Evolutionary conservation across 2,888 invertebrate species (phyloP).

Genomic region (Scaptodrosophila latifasciaeformis): DNA sequence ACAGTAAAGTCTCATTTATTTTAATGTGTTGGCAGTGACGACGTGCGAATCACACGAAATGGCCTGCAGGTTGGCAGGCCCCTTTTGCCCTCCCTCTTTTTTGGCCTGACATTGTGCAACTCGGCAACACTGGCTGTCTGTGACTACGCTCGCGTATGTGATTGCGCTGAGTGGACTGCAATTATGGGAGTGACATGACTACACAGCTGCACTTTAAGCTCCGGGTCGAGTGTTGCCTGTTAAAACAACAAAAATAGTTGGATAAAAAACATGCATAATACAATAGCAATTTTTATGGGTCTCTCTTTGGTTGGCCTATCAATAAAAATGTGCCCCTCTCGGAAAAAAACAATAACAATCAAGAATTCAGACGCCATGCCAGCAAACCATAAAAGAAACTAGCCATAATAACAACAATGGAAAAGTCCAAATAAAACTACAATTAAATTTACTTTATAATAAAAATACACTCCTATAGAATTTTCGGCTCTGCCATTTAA

Average conservation of each 20-base stretch:
- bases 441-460: not conserved
- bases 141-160: constrained; percentile 6
- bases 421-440: constrained; percentile 1
- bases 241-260: no score
- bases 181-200: constrained; percentile 59
- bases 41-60: constrained; percentile 61
- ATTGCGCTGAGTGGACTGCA: constrained; percentile 28
- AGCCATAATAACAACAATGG: not conserved
- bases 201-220: constrained; percentile 45
- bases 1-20: constrained; percentile 64
- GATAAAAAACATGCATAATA: no score
- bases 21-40: constrained; percentile 63
- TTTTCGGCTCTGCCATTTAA: no score
- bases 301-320: no score
- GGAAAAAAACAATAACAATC: no score
- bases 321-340: no score
- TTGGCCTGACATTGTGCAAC: constrained; percentile 46
- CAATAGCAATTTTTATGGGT: no score
- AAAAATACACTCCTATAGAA: no score
- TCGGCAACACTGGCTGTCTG: constrained; percentile 18
- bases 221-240: constrained; percentile 15
- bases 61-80: constrained; percentile 24
- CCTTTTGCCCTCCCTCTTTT: constrained; percentile 30
- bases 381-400: not conserved
- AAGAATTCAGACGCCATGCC: no score